phyloP scores from a whole-genome alignment of 2,888 invertebrate species.

The Dromius quadrimaculatus region DNA sequence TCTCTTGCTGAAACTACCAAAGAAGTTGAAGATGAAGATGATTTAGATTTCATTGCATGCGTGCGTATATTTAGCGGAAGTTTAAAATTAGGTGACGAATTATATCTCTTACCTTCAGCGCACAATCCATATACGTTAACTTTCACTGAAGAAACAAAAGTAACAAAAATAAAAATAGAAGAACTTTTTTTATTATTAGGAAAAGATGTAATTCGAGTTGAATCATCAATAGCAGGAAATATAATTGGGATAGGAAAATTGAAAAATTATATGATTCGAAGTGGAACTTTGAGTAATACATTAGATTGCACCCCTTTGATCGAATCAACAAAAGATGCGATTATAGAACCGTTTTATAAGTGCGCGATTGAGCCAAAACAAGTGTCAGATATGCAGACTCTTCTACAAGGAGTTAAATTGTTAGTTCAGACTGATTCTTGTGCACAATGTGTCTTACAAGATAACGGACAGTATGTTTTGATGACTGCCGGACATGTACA shows the following conservation, averaged over 20 bases:
- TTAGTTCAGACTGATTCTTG: conserved; percentile 96
- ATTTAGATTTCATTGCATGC: conserved; percentile 87
- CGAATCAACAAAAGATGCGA: conserved; percentile 80
- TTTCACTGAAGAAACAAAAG: conserved; percentile 64
- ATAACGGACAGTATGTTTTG: conserved; percentile 95
- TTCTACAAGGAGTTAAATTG: conserved; percentile 82
- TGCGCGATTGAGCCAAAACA: conserved; percentile 93
- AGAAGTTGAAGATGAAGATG: conserved; percentile 61
- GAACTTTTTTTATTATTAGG: conserved; percentile 94
- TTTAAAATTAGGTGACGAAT: conserved; percentile 78
- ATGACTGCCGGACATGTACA: conserved; percentile 98
- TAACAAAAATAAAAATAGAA: conserved; percentile 72
- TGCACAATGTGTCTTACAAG: conserved; percentile 89
- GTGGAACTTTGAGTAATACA: conserved; percentile 87
- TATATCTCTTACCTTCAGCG: conserved; percentile 89
- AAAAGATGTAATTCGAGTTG: conserved; percentile 84
- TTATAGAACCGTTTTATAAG: conserved; percentile 86
- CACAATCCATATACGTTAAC: conserved; percentile 77
- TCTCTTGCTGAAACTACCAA: conserved; percentile 59
- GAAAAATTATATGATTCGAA: conserved; percentile 86
- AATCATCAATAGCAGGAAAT: conserved; percentile 89
- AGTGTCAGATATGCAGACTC: conserved; percentile 80
- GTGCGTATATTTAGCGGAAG: conserved; percentile 93
- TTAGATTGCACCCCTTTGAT: conserved; percentile 89
- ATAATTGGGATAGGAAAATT: conserved; percentile 90